These are phyloP conservation scores for Anthophora plumipes DNA, from an alignment of 2,888 invertebrate genomes.

Conservation along the genomic window DNA sequence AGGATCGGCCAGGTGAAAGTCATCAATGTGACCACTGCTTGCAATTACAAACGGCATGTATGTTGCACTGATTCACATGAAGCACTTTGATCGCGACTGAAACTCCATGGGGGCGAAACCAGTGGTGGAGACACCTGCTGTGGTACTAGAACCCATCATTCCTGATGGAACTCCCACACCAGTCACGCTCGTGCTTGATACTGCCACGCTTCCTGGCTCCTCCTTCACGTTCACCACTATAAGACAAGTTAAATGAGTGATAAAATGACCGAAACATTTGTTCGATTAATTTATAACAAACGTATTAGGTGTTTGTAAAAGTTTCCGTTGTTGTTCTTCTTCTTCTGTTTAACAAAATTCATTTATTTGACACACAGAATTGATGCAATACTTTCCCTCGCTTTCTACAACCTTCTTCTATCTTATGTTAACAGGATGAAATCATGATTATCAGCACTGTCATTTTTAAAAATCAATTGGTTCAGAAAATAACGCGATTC, in stretches of 20 bases:
- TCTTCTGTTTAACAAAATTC: too few species aligned
- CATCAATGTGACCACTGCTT: neutral
- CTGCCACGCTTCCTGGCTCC: constrained; percentile 79
- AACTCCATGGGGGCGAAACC: constrained; percentile 79
- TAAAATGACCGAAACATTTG: too few species aligned
- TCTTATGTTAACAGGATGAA: too few species aligned
- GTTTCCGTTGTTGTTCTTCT: too few species aligned
- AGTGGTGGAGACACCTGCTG: constrained; percentile 79
- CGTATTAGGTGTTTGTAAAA: too few species aligned
- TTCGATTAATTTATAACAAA: neutral
- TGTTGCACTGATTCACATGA: constrained; percentile 74
- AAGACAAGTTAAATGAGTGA: neutral
- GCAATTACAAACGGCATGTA: neutral
- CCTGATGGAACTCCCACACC: constrained; percentile 77
- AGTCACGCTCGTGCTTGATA: constrained; percentile 74
- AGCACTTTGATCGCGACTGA: constrained; percentile 80
- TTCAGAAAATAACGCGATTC: too few species aligned
- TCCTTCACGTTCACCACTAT: constrained; percentile 82
- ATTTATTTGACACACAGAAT: too few species aligned
- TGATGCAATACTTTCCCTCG: too few species aligned
- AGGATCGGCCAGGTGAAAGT: neutral
- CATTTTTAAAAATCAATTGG: too few species aligned
- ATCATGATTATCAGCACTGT: too few species aligned
- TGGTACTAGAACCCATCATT: constrained; percentile 77
- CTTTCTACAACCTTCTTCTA: too few species aligned